Conservation (phyloP, 2,888 invertebrate species). For the Campopleginae sp. region DNA sequence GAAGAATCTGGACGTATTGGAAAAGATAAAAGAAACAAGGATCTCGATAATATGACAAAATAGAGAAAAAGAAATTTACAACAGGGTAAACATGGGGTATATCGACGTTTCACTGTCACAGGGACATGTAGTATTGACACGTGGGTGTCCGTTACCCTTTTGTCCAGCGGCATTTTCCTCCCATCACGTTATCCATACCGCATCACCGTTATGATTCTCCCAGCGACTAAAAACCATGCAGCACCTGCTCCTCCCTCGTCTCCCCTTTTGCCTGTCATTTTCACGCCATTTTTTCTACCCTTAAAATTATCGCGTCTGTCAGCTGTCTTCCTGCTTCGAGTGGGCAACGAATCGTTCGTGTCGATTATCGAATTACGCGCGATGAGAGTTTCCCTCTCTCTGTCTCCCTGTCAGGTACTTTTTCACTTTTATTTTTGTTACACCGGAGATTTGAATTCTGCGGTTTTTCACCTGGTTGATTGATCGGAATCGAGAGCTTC, state of each 20-base stretch:
- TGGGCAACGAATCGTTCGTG: constrained; percentile 64
- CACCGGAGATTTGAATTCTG: background rate
- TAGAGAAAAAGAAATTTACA: constrained; percentile 22
- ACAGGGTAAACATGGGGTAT: background rate
- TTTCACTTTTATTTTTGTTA: constrained; percentile 6
- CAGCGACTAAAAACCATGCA: constrained; percentile 7
- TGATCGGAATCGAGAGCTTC: background rate
- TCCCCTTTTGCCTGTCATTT: constrained; percentile 10
- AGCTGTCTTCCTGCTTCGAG: constrained; percentile 45
- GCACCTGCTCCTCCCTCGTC: constrained; percentile 9
- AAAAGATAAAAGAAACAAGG: constrained; percentile 14
- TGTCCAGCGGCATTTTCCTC: constrained; percentile 17
- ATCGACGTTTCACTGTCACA: constrained; percentile 34
- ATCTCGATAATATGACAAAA: constrained; percentile 39
- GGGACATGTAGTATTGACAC: constrained; percentile 11
- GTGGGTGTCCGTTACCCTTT: constrained; percentile 46
- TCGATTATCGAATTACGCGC: constrained; percentile 68
- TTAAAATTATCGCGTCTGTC: constrained; percentile 67
- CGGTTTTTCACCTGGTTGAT: background rate
- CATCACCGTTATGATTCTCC: constrained; percentile 17
- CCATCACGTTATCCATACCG: constrained; percentile 37
- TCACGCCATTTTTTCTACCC: constrained; percentile 49
- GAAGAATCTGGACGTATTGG: constrained; percentile 2
- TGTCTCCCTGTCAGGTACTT: background rate
- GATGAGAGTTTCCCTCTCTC: constrained; percentile 17